phyloP scores from a whole-genome alignment of 2,113 vertebrate genomes.

The Agapornis roseicollis region DNA sequence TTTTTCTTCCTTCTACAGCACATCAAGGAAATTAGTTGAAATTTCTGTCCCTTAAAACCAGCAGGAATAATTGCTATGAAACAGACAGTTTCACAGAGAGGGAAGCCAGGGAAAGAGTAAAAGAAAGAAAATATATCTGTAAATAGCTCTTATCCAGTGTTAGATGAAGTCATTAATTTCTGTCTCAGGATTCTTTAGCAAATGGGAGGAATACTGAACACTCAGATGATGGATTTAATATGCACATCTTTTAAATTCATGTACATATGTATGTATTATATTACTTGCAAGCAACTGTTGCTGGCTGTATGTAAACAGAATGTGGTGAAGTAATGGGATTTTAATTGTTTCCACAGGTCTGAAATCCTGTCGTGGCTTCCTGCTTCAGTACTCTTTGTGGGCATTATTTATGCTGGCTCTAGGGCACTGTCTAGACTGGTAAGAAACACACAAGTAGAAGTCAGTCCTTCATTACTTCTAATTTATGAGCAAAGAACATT shows the following conservation, averaged over 20 bases:
- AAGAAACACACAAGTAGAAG: constrained; percentile 39
- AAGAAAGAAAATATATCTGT: neutral
- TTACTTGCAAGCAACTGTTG: neutral
- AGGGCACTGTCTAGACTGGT: constrained; percentile 90
- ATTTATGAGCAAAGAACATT: neutral
- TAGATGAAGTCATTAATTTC: neutral
- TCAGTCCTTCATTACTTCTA: neutral
- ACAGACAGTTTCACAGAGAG: neutral
- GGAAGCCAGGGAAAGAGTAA: neutral
- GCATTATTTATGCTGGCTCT: constrained; percentile 93
- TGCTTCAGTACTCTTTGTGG: constrained; percentile 87
- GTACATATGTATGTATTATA: neutral
- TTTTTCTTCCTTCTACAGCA: neutral
- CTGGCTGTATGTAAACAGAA: neutral
- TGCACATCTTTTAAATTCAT: neutral
- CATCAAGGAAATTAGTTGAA: neutral
- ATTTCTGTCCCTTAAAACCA: neutral
- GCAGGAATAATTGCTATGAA: neutral
- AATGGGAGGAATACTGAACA: neutral
- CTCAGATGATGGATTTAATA: neutral
- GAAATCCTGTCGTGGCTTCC: constrained; percentile 87
- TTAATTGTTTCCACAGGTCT: constrained; percentile 75
- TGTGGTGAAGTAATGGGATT: neutral
- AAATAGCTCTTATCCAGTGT: neutral
- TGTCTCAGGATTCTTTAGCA: neutral